These are phyloP conservation scores for Passer montanus DNA, from an alignment of 2,113 vertebrate genomes.

Conservation along the genomic window DNA sequence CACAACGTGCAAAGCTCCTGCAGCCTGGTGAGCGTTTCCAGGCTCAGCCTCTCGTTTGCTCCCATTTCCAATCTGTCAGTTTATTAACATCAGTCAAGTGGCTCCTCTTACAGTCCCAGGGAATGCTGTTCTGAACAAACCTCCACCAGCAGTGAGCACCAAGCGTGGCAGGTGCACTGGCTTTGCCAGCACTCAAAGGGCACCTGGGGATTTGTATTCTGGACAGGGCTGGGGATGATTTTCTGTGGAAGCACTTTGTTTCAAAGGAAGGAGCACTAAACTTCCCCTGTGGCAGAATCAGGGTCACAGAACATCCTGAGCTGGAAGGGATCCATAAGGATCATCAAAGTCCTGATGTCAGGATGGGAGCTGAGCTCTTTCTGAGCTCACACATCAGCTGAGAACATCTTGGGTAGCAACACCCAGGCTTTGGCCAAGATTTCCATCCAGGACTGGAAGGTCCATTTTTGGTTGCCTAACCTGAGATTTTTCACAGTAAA, in stretches of 20 bases:
- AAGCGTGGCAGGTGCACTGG: not conserved
- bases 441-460: not conserved
- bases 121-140: not conserved
- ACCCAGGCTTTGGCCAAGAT: not conserved
- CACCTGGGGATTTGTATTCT: not conserved
- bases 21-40: not conserved
- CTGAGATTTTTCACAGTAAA: not conserved
- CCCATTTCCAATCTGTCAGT: constrained; percentile 17
- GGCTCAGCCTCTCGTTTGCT: not conserved
- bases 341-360: not conserved
- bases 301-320: not conserved
- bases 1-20: not conserved
- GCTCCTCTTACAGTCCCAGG: not conserved
- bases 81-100: not conserved
- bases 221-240: not conserved
- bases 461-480: not conserved
- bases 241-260: not conserved
- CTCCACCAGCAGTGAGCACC: not conserved
- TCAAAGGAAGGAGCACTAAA: not conserved
- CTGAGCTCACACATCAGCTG: not conserved
- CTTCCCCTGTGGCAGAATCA: not conserved
- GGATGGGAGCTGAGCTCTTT: not conserved
- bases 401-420: not conserved
- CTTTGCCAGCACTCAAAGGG: not conserved
- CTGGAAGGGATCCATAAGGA: not conserved